Evolutionary conservation across 2,888 invertebrate genomes (phyloP).

Genomic region (Chydorus sphaericus): DNA sequence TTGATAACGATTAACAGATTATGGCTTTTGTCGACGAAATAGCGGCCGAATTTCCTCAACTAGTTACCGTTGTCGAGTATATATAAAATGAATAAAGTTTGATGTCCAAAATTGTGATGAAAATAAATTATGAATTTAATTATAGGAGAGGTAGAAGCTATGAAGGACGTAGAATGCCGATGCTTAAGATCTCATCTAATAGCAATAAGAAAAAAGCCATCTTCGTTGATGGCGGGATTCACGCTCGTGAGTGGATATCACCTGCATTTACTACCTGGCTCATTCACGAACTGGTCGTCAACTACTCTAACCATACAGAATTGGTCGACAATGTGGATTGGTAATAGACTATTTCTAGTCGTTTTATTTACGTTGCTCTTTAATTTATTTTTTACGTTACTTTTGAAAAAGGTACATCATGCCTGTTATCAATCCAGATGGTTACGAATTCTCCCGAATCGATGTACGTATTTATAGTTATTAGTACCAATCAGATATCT

Average conservation of each 20-base stretch:
- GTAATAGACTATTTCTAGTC: constrained; percentile 24
- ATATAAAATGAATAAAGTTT: too few relatives aligned
- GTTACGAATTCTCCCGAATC: constrained; percentile 42
- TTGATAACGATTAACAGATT: constrained; percentile 24
- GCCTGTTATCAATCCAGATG: constrained; percentile 57
- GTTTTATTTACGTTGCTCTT: neutral
- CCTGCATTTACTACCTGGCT: constrained; percentile 52
- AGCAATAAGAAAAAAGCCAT: constrained; percentile 25
- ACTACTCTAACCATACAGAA: constrained; percentile 23
- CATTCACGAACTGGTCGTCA: constrained; percentile 18
- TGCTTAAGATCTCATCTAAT: constrained; percentile 44
- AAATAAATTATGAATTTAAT: too few relatives aligned
- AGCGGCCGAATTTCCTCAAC: constrained; percentile 34
- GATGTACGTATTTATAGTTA: constrained; percentile 17
- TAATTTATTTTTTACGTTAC: neutral
- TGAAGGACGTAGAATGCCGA: constrained; percentile 42
- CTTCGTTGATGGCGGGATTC: constrained; percentile 30
- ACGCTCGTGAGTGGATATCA: constrained; percentile 53
- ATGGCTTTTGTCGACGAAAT: constrained; percentile 21
- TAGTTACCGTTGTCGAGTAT: too few relatives aligned
- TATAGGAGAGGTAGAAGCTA: constrained; percentile 43
- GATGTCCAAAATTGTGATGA: too few relatives aligned
- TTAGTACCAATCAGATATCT: neutral
- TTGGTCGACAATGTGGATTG: constrained; percentile 47
- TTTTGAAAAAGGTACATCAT: constrained; percentile 25